These are phyloP conservation scores for Leptinotarsa haldemani DNA, from an alignment of 2,888 invertebrate genomes.

Conservation along the genomic window DNA sequence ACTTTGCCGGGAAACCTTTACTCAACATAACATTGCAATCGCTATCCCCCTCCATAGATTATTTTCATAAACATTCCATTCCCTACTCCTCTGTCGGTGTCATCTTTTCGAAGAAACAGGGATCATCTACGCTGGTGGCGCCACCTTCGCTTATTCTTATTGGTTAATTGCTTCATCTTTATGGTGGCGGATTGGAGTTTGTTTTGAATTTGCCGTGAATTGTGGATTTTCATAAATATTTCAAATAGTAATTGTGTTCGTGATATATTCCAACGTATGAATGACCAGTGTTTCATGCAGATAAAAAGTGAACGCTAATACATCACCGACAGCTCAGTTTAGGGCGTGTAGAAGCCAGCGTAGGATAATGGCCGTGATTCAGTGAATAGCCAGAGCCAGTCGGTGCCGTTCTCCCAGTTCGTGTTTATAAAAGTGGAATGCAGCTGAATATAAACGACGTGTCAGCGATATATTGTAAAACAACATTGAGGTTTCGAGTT, in stretches of 20 bases:
- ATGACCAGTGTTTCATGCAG: constrained; percentile 27
- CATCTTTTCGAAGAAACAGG: background rate
- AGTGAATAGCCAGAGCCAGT: constrained; percentile 39
- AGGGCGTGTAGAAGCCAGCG: constrained; percentile 59
- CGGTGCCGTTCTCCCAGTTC: constrained; percentile 39
- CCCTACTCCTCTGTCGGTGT: background rate
- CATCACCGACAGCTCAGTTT: constrained; percentile 40
- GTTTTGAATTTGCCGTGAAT: constrained; percentile 62
- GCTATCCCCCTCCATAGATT: background rate
- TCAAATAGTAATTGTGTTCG: constrained; percentile 30
- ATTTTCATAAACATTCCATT: background rate
- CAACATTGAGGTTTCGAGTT: constrained; percentile 23
- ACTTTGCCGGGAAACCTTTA: background rate
- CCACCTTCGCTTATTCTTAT: constrained; percentile 49
- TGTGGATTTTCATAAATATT: constrained; percentile 46
- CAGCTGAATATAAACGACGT: constrained; percentile 48
- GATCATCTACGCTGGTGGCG: constrained; percentile 26
- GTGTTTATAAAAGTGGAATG: constrained; percentile 41
- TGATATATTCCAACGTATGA: constrained; percentile 4
- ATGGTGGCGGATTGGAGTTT: constrained; percentile 60
- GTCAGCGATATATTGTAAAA: constrained; percentile 41
- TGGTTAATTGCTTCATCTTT: constrained; percentile 58
- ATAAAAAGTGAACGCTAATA: constrained; percentile 22
- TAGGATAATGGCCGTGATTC: constrained; percentile 60
- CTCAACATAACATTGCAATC: background rate